phyloP scores from a whole-genome alignment of 1,140 invertebrate genomes.

The Cylas formicarius region DNA sequence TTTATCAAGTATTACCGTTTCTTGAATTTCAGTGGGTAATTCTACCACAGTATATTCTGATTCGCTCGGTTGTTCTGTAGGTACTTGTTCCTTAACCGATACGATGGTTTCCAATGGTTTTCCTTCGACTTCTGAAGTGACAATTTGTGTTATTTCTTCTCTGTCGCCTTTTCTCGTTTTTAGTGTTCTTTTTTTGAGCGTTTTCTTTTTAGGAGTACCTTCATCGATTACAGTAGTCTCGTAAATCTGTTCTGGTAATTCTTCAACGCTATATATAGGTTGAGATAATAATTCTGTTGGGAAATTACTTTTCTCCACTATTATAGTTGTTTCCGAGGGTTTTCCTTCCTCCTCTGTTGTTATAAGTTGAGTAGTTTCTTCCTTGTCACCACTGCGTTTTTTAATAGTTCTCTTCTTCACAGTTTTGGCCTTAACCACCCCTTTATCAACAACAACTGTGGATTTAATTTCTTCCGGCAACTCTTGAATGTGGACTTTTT shows the following conservation, averaged over 20 bases:
- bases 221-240: constrained; percentile 32
- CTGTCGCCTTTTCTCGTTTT: constrained; percentile 35
- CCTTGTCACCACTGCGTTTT: constrained; percentile 42
- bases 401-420: constrained; percentile 39
- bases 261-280: constrained; percentile 33
- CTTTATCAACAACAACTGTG: constrained; percentile 32
- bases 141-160: constrained; percentile 37
- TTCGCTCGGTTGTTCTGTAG: constrained; percentile 21
- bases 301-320: constrained; percentile 37
- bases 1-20: constrained; percentile 30
- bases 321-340: constrained; percentile 29
- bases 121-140: constrained; percentile 40
- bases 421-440: constrained; percentile 31
- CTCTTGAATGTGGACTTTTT: constrained; percentile 33
- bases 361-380: constrained; percentile 34
- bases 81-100: constrained; percentile 34
- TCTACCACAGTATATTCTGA: constrained; percentile 36
- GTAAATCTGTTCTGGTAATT: constrained; percentile 36
- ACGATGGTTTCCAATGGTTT: constrained; percentile 37
- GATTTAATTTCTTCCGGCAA: constrained; percentile 31
- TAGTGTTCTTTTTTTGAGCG: constrained; percentile 35
- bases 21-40: constrained; percentile 26
- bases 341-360: constrained; percentile 37
- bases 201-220: constrained; percentile 29
- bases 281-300: constrained; percentile 21